Conservation (phyloP, 2,113 vertebrate genomes). For the Cololabis saira region DNA sequence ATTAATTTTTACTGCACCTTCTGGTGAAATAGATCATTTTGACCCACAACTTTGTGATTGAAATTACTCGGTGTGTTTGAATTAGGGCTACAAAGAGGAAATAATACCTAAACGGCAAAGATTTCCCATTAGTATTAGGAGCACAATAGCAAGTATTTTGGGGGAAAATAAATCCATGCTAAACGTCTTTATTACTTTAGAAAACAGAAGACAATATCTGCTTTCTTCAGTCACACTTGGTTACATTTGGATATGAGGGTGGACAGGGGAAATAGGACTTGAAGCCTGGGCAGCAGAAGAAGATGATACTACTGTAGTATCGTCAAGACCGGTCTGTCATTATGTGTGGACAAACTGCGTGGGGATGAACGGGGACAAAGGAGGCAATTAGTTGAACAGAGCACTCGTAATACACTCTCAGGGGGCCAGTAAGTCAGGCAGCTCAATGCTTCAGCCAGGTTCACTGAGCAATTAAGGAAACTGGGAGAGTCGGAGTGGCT, state of each 20-base stretch:
- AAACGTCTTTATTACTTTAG: slow-evolving; percentile 23
- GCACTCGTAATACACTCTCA: slow-evolving; percentile 72
- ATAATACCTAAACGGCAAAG: slow-evolving; percentile 19
- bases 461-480: slow-evolving; percentile 76
- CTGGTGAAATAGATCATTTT: slow-evolving; percentile 32
- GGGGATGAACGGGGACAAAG: slow-evolving; percentile 66
- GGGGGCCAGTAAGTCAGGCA: slow-evolving; percentile 68
- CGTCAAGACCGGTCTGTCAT: slow-evolving; percentile 48
- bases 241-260: slow-evolving; percentile 8
- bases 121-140: slow-evolving; percentile 5
- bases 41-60: slow-evolving; percentile 45
- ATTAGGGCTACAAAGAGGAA: slow-evolving; percentile 28
- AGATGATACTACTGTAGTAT: slow-evolving; percentile 11
- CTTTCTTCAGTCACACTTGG: slow-evolving; percentile 21
- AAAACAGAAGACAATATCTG: slow-evolving; percentile 18
- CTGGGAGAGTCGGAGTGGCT: slow-evolving; percentile 68
- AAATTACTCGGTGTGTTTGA: slow-evolving; percentile 54
- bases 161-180: slow-evolving; percentile 7
- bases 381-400: slow-evolving; percentile 74
- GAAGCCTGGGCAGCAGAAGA: slow-evolving; percentile 11
- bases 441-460: slow-evolving; percentile 70
- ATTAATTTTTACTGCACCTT: slow-evolving; percentile 30
- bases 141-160: slow-evolving; percentile 1
- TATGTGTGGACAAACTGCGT: slow-evolving; percentile 64
- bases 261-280: slow-evolving; percentile 15